phyloP scores from a whole-genome alignment of 2,113 vertebrate genomes.

The Falco punctatus region DNA sequence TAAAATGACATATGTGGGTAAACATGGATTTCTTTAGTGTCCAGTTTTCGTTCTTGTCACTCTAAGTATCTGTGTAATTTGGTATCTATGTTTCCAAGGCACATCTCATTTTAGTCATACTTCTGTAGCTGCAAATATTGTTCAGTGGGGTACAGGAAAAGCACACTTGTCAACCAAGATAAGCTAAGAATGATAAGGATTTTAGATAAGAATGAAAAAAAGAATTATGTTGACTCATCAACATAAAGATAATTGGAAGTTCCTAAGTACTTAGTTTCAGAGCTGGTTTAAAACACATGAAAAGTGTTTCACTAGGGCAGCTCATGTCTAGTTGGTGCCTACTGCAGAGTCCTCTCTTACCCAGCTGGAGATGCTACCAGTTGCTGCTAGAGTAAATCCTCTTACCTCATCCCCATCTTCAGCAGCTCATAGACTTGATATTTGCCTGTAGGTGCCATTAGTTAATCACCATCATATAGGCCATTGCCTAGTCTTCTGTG shows the following conservation, averaged over 20 bases:
- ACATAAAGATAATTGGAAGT: not conserved
- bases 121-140: not conserved
- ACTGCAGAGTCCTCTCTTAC: not conserved
- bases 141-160: not conserved
- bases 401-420: not conserved
- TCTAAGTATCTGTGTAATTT: not conserved
- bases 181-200: not conserved
- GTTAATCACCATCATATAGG: not conserved
- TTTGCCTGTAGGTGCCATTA: not conserved
- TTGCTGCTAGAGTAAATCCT: not conserved
- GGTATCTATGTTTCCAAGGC: not conserved
- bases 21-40: not conserved
- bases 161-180: not conserved
- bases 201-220: not conserved
- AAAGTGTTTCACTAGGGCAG: not conserved
- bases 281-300: not conserved
- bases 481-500: accelerated
- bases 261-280: not conserved
- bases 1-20: not conserved
- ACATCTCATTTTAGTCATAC: not conserved
- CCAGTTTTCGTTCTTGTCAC: not conserved
- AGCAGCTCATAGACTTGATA: not conserved
- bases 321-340: not conserved
- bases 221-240: not conserved
- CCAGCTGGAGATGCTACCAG: not conserved